A percentile compares a stretch with the other conserved stretches of the same genome.
Conservation (phyloP, 2,888 invertebrate genomes). For the Heterodera filipjevi region DNA sequence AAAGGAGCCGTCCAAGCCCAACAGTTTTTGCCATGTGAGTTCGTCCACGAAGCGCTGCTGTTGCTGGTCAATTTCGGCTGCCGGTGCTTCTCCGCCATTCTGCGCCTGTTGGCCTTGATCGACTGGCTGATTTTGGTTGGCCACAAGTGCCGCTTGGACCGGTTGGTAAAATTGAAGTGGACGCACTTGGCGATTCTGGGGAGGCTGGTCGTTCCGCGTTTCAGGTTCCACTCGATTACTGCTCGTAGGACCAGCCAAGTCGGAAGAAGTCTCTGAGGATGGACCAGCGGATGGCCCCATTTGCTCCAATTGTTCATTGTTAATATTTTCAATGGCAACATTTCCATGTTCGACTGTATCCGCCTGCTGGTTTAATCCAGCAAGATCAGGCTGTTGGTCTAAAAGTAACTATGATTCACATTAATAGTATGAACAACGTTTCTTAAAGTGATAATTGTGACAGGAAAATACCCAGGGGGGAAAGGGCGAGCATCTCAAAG, state of each 20-base stretch:
- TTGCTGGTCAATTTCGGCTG: slow-evolving; percentile 29
- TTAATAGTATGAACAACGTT: no score
- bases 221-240: not conserved
- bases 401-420: no score
- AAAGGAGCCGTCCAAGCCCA: slow-evolving; percentile 93
- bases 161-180: slow-evolving; percentile 21
- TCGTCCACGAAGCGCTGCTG: slow-evolving; percentile 89
- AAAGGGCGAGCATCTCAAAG: no score
- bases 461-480: no score
- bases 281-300: not conserved
- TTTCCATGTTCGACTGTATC: not conserved
- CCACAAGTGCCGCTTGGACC: not conserved
- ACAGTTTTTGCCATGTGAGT: slow-evolving; percentile 88
- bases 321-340: not conserved
- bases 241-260: not conserved
- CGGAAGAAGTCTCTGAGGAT: not conserved
- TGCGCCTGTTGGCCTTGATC: slow-evolving; percentile 20
- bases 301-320: not conserved
- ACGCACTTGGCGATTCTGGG: not conserved
- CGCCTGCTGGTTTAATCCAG: not conserved
- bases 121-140: slow-evolving; percentile 5
- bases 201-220: not conserved
- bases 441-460: no score
- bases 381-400: not conserved
- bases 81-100: slow-evolving; percentile 25